These are phyloP conservation scores for Chesias legatella DNA, from an alignment of 2,888 invertebrate species.

Conservation along the genomic window DNA sequence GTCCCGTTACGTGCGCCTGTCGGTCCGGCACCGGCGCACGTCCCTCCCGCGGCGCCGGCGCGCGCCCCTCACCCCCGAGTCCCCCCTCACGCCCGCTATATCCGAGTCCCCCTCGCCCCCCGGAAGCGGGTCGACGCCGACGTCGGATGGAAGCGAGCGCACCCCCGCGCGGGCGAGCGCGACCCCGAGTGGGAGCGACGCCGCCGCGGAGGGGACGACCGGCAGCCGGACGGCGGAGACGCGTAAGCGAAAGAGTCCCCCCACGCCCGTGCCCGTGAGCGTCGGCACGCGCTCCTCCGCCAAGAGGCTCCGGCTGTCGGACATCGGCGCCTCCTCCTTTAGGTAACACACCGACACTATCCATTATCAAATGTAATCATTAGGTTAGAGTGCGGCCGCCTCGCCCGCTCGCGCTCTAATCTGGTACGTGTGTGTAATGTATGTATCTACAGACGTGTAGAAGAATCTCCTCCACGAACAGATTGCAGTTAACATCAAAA, in stretches of 20 bases:
- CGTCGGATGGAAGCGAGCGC: too few relatives aligned
- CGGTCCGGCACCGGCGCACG: conserved; percentile 10
- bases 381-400: too few relatives aligned
- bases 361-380: too few relatives aligned
- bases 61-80: conserved; percentile 9
- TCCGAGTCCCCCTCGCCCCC: background rate
- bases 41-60: conserved; percentile 16
- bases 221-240: too few relatives aligned
- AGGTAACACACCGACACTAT: background rate
- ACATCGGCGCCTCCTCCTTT: too few relatives aligned
- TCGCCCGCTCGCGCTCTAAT: too few relatives aligned
- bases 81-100: conserved; percentile 13
- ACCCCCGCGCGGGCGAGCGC: background rate
- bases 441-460: too few relatives aligned
- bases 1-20: conserved; percentile 3
- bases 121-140: background rate
- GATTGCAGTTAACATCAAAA: too few relatives aligned
- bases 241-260: conserved; percentile 1
- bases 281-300: background rate
- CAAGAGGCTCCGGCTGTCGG: background rate
- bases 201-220: too few relatives aligned
- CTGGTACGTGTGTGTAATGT: too few relatives aligned
- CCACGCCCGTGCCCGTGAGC: background rate
- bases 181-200: too few relatives aligned
- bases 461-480: too few relatives aligned